These are phyloP conservation scores for Actinopyga echinites DNA, from an alignment of 53 echinoderm and acorn worm species.

Conservation along the genomic window DNA sequence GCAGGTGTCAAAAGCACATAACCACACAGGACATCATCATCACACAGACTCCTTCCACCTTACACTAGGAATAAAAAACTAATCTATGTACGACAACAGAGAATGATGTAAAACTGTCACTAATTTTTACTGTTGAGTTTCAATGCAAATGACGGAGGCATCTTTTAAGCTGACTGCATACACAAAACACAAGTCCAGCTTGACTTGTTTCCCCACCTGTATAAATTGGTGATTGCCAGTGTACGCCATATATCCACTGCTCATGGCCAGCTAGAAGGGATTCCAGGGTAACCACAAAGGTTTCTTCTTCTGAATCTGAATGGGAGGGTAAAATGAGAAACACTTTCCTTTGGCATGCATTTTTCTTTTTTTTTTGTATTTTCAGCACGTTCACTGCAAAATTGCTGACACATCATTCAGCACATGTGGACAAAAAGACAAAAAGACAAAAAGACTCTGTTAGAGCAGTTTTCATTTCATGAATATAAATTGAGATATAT, in stretches of 20 bases:
- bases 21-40: too few relatives aligned
- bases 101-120: too few relatives aligned
- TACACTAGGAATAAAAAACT: too few relatives aligned
- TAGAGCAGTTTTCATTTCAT: too few relatives aligned
- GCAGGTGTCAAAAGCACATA: too few relatives aligned
- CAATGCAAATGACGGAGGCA: too few relatives aligned
- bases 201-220: slow-evolving; percentile 51
- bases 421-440: too few relatives aligned
- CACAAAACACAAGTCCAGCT: background rate
- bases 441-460: too few relatives aligned
- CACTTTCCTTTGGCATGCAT: background rate
- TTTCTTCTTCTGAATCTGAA: background rate
- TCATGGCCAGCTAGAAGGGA: slow-evolving; percentile 92
- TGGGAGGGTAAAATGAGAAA: background rate
- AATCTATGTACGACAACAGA: too few relatives aligned
- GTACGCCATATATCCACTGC: slow-evolving; percentile 93
- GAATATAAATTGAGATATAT: too few relatives aligned
- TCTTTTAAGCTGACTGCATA: background rate
- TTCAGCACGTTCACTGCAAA: background rate
- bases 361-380: background rate
- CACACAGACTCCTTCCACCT: too few relatives aligned
- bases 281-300: slow-evolving; percentile 70
- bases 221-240: slow-evolving; percentile 77
- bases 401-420: too few relatives aligned
- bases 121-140: background rate